These are phyloP conservation scores for Drosophila bocqueti DNA, from an alignment of 1,140 invertebrate species.

Conservation along the genomic window DNA sequence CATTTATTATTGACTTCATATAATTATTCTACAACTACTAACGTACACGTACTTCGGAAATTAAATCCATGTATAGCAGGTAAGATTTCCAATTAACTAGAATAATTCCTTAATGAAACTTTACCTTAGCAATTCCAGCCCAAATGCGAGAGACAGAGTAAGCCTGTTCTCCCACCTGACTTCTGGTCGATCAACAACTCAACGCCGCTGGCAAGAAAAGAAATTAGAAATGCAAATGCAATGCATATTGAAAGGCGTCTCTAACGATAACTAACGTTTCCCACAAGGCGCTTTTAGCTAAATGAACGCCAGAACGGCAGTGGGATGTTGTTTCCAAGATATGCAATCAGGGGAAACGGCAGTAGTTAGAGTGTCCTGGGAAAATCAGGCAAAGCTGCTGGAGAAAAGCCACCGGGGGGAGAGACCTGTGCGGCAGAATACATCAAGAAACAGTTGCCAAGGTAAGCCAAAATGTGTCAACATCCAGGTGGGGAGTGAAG, in stretches of 20 bases:
- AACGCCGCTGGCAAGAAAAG: constrained; percentile 29
- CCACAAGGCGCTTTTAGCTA: constrained; percentile 43
- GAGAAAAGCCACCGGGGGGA: constrained; percentile 10
- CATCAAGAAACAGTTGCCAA: constrained; percentile 30
- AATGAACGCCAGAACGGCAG: constrained; percentile 39
- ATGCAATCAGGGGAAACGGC: constrained; percentile 41
- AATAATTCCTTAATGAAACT: neutral
- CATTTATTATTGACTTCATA: neutral
- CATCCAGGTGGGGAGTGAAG: constrained; percentile 14
- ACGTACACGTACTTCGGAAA: too few relatives aligned
- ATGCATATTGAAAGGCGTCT: constrained; percentile 53
- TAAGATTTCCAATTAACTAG: neutral
- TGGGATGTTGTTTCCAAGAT: constrained; percentile 39
- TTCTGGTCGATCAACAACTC: constrained; percentile 29
- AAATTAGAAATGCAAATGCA: constrained; percentile 63
- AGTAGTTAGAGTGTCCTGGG: constrained; percentile 25
- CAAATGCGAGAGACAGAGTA: neutral
- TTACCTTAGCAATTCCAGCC: neutral
- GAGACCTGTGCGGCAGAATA: constrained; percentile 27
- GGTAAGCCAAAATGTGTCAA: constrained; percentile 50
- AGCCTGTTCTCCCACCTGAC: neutral
- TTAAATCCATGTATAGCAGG: neutral
- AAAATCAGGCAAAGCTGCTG: constrained; percentile 15
- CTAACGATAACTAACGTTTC: constrained; percentile 49
- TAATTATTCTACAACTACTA: neutral